Evolutionary conservation across 2,888 invertebrate species (phyloP).

Genomic region (Eupithecia inturbata): DNA sequence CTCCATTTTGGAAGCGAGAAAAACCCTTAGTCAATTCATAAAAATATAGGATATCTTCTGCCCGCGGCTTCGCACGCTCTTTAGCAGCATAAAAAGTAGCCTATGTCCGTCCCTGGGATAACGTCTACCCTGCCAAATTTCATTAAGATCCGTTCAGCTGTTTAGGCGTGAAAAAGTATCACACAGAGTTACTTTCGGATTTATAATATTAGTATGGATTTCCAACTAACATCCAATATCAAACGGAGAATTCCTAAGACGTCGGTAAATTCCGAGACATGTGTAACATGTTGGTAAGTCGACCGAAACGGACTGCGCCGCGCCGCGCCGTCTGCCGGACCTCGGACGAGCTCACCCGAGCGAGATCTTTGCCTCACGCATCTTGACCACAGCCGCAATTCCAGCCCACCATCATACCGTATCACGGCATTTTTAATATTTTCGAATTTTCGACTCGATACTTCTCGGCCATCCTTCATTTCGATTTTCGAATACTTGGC

Average conservation of each 20-base stretch:
- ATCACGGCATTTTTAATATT: constrained; percentile 26
- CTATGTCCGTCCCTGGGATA: too few relatives aligned
- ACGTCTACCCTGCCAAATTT: too few relatives aligned
- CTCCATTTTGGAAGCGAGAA: not conserved
- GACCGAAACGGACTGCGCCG: constrained; percentile 31
- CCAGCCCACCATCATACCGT: constrained; percentile 27
- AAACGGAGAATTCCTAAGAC: not conserved
- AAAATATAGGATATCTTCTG: not conserved
- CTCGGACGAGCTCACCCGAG: constrained; percentile 21
- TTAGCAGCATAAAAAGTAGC: too few relatives aligned
- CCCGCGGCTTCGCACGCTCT: too few relatives aligned
- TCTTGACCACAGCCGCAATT: constrained; percentile 49
- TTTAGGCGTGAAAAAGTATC: too few relatives aligned
- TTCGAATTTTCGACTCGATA: constrained; percentile 6
- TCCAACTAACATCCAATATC: not conserved
- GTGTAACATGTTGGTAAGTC: constrained; percentile 22
- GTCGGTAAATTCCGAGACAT: constrained; percentile 12
- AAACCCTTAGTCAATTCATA: not conserved
- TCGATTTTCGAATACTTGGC: constrained; percentile 35
- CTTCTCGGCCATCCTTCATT: constrained; percentile 10
- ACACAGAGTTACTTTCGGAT: too few relatives aligned
- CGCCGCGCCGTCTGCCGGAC: constrained; percentile 33
- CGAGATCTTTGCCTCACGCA: constrained; percentile 48
- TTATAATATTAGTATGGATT: too few relatives aligned
- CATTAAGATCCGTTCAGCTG: too few relatives aligned